Percentiles rank a stretch among this genome's conserved stretches.
Evolutionary conservation across 2,113 vertebrate species (phyloP).

Genomic region (Rhynchopsitta pachyrhyncha): DNA sequence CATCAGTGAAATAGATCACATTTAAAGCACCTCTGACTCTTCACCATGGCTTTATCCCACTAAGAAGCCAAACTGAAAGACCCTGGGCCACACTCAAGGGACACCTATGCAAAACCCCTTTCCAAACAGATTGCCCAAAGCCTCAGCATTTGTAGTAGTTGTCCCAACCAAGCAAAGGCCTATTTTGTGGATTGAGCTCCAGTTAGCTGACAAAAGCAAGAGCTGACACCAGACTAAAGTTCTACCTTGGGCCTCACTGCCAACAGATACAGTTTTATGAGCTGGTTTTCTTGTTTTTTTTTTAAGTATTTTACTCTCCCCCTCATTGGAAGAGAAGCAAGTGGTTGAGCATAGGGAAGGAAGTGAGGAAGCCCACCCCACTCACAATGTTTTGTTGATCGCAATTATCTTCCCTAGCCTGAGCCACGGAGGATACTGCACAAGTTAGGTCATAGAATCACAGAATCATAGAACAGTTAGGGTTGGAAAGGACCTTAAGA

Average conservation of each 20-base stretch:
- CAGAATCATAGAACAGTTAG: no score
- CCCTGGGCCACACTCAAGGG: background rate
- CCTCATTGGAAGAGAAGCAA: background rate
- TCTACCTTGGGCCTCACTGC: background rate
- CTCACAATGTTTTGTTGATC: background rate
- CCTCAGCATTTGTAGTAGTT: background rate
- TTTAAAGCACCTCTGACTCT: background rate
- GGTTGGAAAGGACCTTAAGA: no score
- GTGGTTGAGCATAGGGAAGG: background rate
- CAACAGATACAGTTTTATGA: background rate
- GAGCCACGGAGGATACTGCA: background rate
- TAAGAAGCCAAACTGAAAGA: background rate
- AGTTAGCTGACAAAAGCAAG: background rate
- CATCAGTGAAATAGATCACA: background rate
- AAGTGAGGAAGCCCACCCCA: background rate
- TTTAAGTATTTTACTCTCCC: background rate
- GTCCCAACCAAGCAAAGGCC: background rate
- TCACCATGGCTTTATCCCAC: background rate
- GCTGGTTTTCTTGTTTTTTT: background rate
- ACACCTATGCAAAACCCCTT: background rate
- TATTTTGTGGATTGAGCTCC: background rate
- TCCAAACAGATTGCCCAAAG: background rate
- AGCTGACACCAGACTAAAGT: background rate
- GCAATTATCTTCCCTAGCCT: background rate
- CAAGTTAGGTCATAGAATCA: background rate